These are phyloP conservation scores for Echinops telfairi DNA, from an alignment of 2,113 vertebrate genomes.

Conservation along the genomic window DNA sequence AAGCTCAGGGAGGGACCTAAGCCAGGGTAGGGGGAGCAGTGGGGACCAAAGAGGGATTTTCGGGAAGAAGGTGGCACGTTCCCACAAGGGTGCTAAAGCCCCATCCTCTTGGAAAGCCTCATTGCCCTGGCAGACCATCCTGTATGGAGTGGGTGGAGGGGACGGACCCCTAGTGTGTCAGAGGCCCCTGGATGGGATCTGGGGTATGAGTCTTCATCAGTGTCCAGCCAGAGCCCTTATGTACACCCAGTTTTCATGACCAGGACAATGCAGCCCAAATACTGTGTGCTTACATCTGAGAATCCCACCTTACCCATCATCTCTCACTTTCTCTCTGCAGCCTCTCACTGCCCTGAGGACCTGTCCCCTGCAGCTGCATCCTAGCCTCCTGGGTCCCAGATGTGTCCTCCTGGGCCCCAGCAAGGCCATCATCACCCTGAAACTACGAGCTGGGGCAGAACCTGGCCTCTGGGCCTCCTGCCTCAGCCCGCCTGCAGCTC, in stretches of 20 bases:
- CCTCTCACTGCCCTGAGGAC: not conserved
- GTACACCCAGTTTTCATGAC: not conserved
- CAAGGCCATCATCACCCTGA: not conserved
- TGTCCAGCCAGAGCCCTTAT: not conserved
- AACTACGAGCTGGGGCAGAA: constrained; percentile 16
- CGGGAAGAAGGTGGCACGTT: not conserved
- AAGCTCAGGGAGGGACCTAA: not conserved
- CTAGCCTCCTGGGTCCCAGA: not conserved
- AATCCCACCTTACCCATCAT: not conserved
- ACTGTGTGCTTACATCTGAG: not conserved
- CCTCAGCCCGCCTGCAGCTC: constrained; percentile 17
- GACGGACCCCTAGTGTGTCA: not conserved
- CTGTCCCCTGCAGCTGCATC: not conserved
- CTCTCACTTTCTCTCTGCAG: not conserved
- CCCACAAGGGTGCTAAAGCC: not conserved
- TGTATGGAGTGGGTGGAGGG: not conserved
- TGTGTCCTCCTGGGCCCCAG: not conserved
- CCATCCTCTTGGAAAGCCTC: not conserved
- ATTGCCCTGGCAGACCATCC: not conserved
- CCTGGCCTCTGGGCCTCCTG: constrained; percentile 7
- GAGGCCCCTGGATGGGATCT: not conserved
- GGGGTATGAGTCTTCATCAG: not conserved
- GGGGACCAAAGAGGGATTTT: not conserved
- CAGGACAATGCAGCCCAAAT: not conserved
- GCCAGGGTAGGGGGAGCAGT: not conserved